Evolutionary conservation across 1,140 invertebrate species (phyloP), one percentile per base, ranked within the genome.

Genomic region (Diachasmimorpha longicaudata): DNA sequence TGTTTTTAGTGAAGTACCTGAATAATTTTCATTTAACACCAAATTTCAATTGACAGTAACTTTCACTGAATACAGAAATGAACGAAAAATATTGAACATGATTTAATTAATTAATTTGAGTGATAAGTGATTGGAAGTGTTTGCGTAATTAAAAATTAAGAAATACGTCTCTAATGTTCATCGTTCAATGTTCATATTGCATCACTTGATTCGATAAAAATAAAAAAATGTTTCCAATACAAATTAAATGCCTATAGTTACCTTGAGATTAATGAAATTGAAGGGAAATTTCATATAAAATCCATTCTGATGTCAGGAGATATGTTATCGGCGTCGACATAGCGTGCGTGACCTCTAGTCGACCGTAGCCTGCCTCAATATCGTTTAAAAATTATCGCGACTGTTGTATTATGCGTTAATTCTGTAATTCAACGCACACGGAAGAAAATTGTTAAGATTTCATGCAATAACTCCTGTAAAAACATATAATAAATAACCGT

Each of bases 341-440:
- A 83, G 83, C 79, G 67, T 70, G 74, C 74, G 72, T 72, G 84
- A 83, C 81, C 84, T 85, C 79, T 81, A 82, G 70, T 76, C 77
- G 84, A 81, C 83, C 82, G 79, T 75, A 71, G 16, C 19, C 75
- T 36, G 58, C 81, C 77, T 82, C 80, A 39, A 81, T 83, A 81
- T 81, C 83, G 85, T 82, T 79, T 75, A 36, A 82, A 23, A 82
- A 85, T 85, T 83, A 83, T 83, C 79, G 67, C 80, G 79, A 79
- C 66, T 81, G 80, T 82, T 82, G 82, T 19, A 79, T 37, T 63
- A 58, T 21, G 48, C 42, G 44, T 36, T 19, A 25, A 39, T n/a
- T 11, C 36, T n/a, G 16, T 55, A 55, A 55, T 55, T 16, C 19
- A n/a, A 21, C 19, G n/a, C 14, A 21, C 19, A 55, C n/a, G 19